These are phyloP conservation scores for Cantharis flavilabris DNA, from an alignment of 2,888 invertebrate genomes.

Conservation along the genomic window DNA sequence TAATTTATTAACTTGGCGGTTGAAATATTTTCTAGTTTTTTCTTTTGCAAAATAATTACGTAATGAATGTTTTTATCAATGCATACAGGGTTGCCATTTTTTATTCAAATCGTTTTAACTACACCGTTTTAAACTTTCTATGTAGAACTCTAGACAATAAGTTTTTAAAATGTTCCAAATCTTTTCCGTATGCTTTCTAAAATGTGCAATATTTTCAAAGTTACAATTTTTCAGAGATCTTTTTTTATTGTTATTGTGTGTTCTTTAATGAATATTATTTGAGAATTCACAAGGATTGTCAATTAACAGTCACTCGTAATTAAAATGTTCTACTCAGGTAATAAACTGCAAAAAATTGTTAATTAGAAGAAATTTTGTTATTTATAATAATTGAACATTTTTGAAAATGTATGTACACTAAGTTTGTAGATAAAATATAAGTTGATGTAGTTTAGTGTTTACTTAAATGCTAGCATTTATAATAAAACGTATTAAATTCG, in stretches of 20 bases:
- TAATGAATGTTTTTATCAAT: neutral
- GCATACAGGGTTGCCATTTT: neutral
- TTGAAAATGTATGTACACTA: neutral
- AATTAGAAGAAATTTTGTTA: neutral
- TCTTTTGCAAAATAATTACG: neutral
- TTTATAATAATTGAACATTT: neutral
- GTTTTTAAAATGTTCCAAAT: neutral
- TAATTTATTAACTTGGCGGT: neutral
- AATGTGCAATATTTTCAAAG: neutral
- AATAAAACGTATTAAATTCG: neutral
- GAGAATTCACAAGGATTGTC: neutral
- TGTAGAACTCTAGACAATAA: neutral
- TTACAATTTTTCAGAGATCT: neutral
- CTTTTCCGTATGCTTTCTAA: neutral
- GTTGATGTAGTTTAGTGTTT: neutral
- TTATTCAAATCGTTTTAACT: neutral
- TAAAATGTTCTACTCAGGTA: neutral
- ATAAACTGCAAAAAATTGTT: neutral
- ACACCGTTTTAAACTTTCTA: neutral
- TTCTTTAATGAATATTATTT: neutral
- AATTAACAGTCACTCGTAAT: neutral
- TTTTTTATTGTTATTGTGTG: neutral
- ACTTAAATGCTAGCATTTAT: neutral
- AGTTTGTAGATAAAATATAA: neutral
- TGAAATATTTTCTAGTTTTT: neutral